phyloP scores from a whole-genome alignment of 2,888 invertebrate genomes.

The Nomada flava region DNA sequence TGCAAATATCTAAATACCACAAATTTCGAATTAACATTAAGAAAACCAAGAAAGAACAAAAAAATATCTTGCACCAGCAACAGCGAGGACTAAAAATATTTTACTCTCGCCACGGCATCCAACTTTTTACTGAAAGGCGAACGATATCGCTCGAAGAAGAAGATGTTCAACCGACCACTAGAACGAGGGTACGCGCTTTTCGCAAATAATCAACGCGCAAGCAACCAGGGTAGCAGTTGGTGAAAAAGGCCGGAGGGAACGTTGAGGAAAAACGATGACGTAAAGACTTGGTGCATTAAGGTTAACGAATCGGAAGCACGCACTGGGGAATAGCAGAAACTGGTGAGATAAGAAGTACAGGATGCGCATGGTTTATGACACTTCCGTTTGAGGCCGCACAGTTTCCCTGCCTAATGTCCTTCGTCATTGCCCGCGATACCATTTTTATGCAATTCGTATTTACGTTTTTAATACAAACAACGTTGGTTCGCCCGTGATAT shows the following conservation, averaged over 20 bases:
- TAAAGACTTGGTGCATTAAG: constrained; percentile 73
- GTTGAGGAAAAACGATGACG: constrained; percentile 48
- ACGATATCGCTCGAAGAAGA: constrained; percentile 11
- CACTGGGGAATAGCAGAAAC: constrained; percentile 64
- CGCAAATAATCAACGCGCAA: constrained; percentile 51
- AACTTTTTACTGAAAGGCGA: not conserved
- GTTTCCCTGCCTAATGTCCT: constrained; percentile 57
- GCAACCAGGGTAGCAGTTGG: not conserved
- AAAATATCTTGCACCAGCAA: not conserved
- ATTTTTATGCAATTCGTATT: constrained; percentile 19
- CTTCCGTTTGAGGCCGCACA: constrained; percentile 62
- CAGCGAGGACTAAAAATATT: not conserved
- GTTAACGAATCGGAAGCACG: constrained; percentile 75
- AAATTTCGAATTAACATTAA: not conserved
- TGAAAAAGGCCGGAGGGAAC: not conserved
- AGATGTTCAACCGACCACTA: constrained; percentile 4
- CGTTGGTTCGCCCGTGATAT: not conserved
- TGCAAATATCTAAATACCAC: no score
- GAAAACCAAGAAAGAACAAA: not conserved
- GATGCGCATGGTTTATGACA: constrained; percentile 73
- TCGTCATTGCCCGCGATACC: constrained; percentile 32
- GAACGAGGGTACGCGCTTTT: constrained; percentile 43
- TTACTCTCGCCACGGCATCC: not conserved
- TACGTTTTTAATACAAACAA: not conserved
- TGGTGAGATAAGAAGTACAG: constrained; percentile 64